Evolutionary conservation across 2,113 vertebrate species (phyloP).

Genomic region (Bufo gargarizans): DNA sequence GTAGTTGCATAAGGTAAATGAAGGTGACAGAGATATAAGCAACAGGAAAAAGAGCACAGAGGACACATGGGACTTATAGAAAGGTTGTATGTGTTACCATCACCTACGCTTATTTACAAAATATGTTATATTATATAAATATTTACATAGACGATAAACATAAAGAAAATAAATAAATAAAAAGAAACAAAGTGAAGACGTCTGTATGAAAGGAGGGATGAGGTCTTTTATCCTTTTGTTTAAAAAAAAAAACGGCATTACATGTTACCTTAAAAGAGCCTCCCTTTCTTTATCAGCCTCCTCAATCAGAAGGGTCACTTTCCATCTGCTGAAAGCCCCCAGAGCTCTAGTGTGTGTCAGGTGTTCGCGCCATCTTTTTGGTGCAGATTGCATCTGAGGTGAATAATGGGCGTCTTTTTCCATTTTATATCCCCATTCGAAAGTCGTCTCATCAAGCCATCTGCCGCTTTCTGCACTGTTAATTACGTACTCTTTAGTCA

Average conservation of each 20-base stretch:
- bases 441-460: conserved; percentile 89
- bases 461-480: conserved; percentile 86
- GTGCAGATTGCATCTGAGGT: conserved; percentile 79
- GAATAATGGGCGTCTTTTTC: conserved; percentile 77
- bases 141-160: neutral
- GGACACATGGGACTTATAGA: no score
- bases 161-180: conserved; percentile 60
- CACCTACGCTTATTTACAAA: neutral
- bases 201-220: conserved; percentile 31
- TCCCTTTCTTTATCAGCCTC: conserved; percentile 71
- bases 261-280: conserved; percentile 83
- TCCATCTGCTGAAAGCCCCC: conserved; percentile 93
- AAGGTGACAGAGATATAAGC: no score
- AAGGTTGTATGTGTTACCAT: no score
- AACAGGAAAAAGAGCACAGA: no score
- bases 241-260: conserved; percentile 57
- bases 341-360: conserved; percentile 71
- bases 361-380: conserved; percentile 81
- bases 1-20: no score
- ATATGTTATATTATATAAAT: neutral
- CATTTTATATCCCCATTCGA: conserved; percentile 86
- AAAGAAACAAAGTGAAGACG: conserved; percentile 49
- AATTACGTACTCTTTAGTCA: conserved; percentile 89
- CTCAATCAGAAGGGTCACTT: conserved; percentile 80
- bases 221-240: conserved; percentile 48